These are phyloP conservation scores for Gerris buenoi DNA, from an alignment of 1,140 invertebrate species.

Conservation along the genomic window DNA sequence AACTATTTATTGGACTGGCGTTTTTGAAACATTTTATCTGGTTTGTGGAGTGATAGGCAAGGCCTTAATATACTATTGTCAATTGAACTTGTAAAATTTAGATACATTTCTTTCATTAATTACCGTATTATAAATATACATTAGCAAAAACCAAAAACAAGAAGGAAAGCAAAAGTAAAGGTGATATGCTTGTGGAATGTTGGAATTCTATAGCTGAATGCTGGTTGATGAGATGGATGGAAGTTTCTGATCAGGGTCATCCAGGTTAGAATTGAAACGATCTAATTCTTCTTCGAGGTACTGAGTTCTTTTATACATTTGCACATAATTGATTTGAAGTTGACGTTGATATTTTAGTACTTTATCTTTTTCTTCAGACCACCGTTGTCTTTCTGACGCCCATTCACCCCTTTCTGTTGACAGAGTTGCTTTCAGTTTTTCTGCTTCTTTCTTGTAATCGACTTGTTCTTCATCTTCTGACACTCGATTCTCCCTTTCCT, in stretches of 20 bases:
- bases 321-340: not conserved
- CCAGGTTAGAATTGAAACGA: not conserved
- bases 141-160: no score
- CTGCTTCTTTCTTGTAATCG: not conserved
- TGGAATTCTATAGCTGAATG: not conserved
- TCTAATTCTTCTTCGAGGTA: not conserved
- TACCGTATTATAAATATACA: no score
- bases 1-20: no score
- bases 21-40: no score
- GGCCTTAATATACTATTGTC: no score
- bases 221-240: not conserved
- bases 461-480: not conserved
- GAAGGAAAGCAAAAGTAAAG: no score
- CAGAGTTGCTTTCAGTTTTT: conserved; percentile 2
- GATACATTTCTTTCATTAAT: no score
- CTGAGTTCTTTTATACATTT: conserved; percentile 4
- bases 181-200: no score
- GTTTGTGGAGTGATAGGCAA: no score
- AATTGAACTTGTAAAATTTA: no score
- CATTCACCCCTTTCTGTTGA: conserved; percentile 4
- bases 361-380: conserved; percentile 6
- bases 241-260: not conserved
- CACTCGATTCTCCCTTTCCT: not conserved
- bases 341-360: conserved; percentile 3
- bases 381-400: conserved; percentile 3